Evolutionary conservation across 30 jellyfish, hydroid and myxozoan species (phyloP), one percentile per base, ranked within the genome.

Genomic region (Hydractinia echinata): DNA sequence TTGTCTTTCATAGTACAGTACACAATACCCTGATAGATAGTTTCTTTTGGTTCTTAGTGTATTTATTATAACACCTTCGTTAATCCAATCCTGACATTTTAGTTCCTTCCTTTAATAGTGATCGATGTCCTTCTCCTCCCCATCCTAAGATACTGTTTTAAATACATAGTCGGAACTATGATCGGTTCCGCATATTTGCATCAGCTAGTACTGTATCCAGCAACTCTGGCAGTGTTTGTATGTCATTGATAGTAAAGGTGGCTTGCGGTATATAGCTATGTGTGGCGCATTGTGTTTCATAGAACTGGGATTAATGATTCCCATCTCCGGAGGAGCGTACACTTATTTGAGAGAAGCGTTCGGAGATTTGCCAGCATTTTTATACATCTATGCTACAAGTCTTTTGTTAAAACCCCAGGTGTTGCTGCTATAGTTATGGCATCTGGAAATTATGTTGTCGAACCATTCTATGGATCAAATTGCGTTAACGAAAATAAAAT

Each of bases 351-450:
- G 5, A 53, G 82, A 86, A 44, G 96, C 94, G 11, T 94, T 94
- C 67, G 99, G 99, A 19, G 97, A 93, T 6, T 52, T 84, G 30
- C 89, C 81, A 18, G 96, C 95, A 0, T 94, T 94, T 54, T 20
- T 88, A 79, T 88, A 78, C 54, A 72, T 94, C 13, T 94, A 95
- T 95, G 76, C 83, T 20, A 62, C 97, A 1, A 82, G 76, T 53
- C 51, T 88, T 14, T 69, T 94, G 44, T 54, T 94, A 70, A 94
- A 83, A 76, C 73, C 84, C 99, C 99, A 53, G 91, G 89, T 5
- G 15, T 89, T 14, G 83, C 99, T 5, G 99, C 99, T 19, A 87
- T 94, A 51, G 56, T 85, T 50, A 54, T 94, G 78, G 97, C 99
- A 3, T 76, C 96, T 72, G 99, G 96, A 6, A 76, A 82, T 54